phyloP scores from a whole-genome alignment of 2,113 vertebrate species.

The Maccullochella peelii region DNA sequence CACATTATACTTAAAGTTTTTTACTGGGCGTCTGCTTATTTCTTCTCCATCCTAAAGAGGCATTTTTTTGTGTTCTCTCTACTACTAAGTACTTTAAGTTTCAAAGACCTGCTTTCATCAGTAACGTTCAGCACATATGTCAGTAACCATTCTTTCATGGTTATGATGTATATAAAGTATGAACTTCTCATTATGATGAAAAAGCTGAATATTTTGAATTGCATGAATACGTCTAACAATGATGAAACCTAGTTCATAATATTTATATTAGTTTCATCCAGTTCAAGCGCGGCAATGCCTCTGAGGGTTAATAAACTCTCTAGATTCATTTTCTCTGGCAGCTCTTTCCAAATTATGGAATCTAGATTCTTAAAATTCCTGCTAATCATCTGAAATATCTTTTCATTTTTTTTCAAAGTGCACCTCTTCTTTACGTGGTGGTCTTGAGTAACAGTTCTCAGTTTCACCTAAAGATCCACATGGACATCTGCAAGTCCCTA shows the following conservation, averaged over 20 bases:
- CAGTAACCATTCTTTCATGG: not conserved
- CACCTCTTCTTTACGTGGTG: slow-evolving; percentile 61
- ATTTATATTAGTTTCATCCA: slow-evolving; percentile 14
- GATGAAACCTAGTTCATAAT: not conserved
- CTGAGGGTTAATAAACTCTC: slow-evolving; percentile 14
- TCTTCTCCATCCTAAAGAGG: too few species aligned
- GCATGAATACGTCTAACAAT: not conserved
- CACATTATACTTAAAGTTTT: slow-evolving; percentile 2
- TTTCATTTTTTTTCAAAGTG: slow-evolving; percentile 13
- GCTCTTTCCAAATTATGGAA: slow-evolving; percentile 29
- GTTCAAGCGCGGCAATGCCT: not conserved
- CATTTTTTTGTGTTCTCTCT: not conserved
- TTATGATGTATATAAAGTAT: not conserved
- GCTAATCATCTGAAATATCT: slow-evolving; percentile 49
- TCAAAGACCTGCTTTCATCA: slow-evolving; percentile 17
- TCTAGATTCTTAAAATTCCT: slow-evolving; percentile 53
- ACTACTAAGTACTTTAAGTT: not conserved
- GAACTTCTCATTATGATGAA: not conserved
- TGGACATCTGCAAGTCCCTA: slow-evolving; percentile 59
- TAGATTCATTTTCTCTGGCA: not conserved
- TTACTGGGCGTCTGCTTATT: not conserved
- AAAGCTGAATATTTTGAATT: not conserved
- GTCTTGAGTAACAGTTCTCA: slow-evolving; percentile 60
- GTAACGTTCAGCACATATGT: not conserved
- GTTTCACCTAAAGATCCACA: slow-evolving; percentile 64